Evolutionary conservation across 2,888 invertebrate species (phyloP).

Genomic region (Petrophora chlorosata): DNA sequence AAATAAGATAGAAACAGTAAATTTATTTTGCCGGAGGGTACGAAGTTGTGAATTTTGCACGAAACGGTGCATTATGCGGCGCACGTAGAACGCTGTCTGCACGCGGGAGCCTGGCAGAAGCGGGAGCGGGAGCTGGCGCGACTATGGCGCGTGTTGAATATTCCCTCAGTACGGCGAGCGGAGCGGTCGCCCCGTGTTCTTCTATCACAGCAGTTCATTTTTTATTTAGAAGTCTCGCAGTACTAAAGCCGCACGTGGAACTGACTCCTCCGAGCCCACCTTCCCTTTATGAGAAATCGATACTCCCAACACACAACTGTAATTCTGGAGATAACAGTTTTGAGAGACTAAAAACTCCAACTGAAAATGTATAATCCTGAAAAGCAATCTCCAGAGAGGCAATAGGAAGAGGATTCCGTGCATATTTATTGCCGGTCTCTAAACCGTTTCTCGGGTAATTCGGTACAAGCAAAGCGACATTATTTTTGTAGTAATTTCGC

Average conservation of each 20-base stretch:
- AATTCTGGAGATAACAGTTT: slow-evolving; percentile 18
- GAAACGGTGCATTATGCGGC: slow-evolving; percentile 76
- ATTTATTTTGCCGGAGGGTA: slow-evolving; percentile 75
- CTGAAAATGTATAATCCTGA: slow-evolving; percentile 70
- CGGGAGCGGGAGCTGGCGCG: slow-evolving; percentile 46
- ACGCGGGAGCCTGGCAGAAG: slow-evolving; percentile 53
- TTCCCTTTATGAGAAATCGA: slow-evolving; percentile 54
- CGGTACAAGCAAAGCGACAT: slow-evolving; percentile 81
- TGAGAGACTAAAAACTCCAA: slow-evolving; percentile 34
- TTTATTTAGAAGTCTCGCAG: slow-evolving; percentile 70
- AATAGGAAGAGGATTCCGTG: slow-evolving; percentile 76
- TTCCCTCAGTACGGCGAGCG: slow-evolving; percentile 49
- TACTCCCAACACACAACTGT: slow-evolving; percentile 31
- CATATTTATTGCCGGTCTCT: slow-evolving; percentile 78
- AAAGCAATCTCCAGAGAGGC: slow-evolving; percentile 76
- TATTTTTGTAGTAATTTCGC: slow-evolving; percentile 83
- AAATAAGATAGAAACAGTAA: slow-evolving; percentile 79
- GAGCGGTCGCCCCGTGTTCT: slow-evolving; percentile 52
- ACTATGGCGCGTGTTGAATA: slow-evolving; percentile 47
- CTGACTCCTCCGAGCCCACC: slow-evolving; percentile 57
- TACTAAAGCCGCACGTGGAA: slow-evolving; percentile 63
- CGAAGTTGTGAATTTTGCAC: slow-evolving; percentile 80
- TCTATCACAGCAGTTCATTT: slow-evolving; percentile 73
- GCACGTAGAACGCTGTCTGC: slow-evolving; percentile 79
- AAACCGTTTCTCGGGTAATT: slow-evolving; percentile 81